Evolutionary conservation across 2,888 invertebrate genomes (phyloP).

Genomic region (Epirrhoe alternata): DNA sequence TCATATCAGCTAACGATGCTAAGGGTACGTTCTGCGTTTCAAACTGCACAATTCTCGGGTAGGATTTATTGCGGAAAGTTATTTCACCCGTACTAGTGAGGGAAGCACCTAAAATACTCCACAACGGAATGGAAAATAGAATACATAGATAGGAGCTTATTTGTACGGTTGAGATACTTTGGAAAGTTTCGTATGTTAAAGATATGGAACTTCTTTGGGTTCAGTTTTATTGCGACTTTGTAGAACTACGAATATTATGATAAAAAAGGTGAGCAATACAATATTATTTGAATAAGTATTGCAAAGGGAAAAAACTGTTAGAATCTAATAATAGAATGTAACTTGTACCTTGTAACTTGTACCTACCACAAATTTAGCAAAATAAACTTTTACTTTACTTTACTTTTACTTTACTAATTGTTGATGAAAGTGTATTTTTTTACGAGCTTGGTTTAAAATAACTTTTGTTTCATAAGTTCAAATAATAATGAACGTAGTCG

Average conservation of each 20-base stretch:
- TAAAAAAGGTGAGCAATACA: too few relatives aligned
- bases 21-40: slow-evolving; percentile 42
- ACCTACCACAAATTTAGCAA: too few relatives aligned
- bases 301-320: too few relatives aligned
- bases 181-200: slow-evolving; percentile 2
- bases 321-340: too few relatives aligned
- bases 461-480: not conserved
- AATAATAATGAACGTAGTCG: not conserved
- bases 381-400: too few relatives aligned
- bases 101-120: slow-evolving; percentile 37
- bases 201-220: not conserved
- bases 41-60: slow-evolving; percentile 55
- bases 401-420: too few relatives aligned
- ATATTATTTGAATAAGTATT: too few relatives aligned
- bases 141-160: slow-evolving; percentile 13
- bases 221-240: not conserved
- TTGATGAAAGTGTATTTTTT: too few relatives aligned
- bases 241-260: too few relatives aligned
- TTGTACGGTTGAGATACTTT: slow-evolving; percentile 10
- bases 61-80: slow-evolving; percentile 63
- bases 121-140: slow-evolving; percentile 36
- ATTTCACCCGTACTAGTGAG: slow-evolving; percentile 47
- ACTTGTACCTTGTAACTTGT: too few relatives aligned
- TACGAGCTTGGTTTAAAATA: too few relatives aligned
- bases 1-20: not conserved